Percentiles rank a stretch among this genome's conserved stretches.
Evolutionary conservation across 2,797 vertebrate genomes (phyloP).

Genomic region (Harpagifer antarcticus): DNA sequence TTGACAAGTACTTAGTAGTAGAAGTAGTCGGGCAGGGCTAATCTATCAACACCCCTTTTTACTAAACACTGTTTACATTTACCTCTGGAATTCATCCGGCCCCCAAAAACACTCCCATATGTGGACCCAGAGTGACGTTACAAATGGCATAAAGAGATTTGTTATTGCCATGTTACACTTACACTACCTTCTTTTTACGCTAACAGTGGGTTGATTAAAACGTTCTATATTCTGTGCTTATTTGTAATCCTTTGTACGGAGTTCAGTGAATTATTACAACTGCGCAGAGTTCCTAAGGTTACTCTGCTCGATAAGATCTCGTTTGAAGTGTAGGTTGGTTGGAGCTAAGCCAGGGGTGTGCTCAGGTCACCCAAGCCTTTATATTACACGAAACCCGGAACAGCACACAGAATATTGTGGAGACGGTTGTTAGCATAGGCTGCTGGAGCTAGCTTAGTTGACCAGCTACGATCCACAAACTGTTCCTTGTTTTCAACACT

Average conservation of each 20-base stretch:
- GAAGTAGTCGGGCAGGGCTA: neutral
- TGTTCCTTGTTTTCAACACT: conserved; percentile 28
- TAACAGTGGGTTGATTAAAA: no score
- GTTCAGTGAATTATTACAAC: neutral
- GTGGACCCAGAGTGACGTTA: neutral
- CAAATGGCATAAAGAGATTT: neutral
- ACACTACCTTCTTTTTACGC: no score
- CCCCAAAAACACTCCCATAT: conserved; percentile 1
- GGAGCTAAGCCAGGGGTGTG: neutral
- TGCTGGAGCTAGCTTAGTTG: no score
- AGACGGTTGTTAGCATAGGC: no score
- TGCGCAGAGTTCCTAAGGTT: neutral
- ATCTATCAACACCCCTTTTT: conserved; percentile 9
- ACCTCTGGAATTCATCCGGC: neutral
- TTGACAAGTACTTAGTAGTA: conserved; percentile 1
- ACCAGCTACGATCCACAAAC: neutral
- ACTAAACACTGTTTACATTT: conserved; percentile 53
- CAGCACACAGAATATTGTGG: neutral
- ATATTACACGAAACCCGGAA: neutral
- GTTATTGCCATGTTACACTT: neutral
- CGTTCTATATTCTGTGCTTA: no score
- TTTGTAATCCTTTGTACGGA: neutral
- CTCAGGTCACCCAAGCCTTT: neutral
- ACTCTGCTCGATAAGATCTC: neutral
- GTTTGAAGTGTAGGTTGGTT: neutral